Evolutionary conservation across 2,888 invertebrate genomes (phyloP).

Genomic region (Heliconius ethilla): DNA sequence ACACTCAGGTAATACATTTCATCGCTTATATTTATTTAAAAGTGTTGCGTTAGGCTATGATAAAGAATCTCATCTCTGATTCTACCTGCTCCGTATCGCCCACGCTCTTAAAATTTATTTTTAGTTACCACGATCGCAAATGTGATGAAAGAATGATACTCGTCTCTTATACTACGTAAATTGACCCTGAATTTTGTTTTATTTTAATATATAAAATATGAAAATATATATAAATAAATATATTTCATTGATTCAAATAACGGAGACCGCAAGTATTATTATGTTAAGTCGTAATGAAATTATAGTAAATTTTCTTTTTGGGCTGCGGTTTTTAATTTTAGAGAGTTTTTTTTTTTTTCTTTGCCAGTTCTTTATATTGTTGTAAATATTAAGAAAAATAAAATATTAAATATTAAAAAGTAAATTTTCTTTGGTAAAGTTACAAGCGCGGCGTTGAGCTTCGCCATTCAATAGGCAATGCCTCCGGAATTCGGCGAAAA

Average conservation of each 20-base stretch:
- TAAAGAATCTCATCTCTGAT: conserved; percentile 23
- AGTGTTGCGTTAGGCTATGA: conserved; percentile 24
- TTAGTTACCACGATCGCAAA: conserved; percentile 32
- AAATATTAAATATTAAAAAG: no score
- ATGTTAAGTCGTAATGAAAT: conserved; percentile 2
- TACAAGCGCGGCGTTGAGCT: no score
- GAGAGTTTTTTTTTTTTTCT: not conserved
- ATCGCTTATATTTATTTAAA: conserved; percentile 13
- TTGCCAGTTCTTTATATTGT: not conserved
- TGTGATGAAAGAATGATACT: conserved; percentile 38
- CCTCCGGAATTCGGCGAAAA: no score
- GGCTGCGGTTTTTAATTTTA: not conserved
- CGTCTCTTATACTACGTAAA: conserved; percentile 28
- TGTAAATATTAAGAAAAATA: not conserved
- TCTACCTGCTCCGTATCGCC: conserved; percentile 28
- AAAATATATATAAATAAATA: not conserved
- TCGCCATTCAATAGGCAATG: no score
- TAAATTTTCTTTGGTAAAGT: not conserved
- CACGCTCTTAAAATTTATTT: conserved; percentile 32
- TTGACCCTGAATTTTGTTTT: conserved; percentile 32
- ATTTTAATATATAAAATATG: conserved; percentile 1
- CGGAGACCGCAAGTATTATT: not conserved
- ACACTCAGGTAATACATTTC: not conserved
- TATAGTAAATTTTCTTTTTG: conserved; percentile 1
- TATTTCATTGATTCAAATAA: not conserved